phyloP scores from a whole-genome alignment of 2,888 invertebrate genomes.

The Sicus ferrugineus region DNA sequence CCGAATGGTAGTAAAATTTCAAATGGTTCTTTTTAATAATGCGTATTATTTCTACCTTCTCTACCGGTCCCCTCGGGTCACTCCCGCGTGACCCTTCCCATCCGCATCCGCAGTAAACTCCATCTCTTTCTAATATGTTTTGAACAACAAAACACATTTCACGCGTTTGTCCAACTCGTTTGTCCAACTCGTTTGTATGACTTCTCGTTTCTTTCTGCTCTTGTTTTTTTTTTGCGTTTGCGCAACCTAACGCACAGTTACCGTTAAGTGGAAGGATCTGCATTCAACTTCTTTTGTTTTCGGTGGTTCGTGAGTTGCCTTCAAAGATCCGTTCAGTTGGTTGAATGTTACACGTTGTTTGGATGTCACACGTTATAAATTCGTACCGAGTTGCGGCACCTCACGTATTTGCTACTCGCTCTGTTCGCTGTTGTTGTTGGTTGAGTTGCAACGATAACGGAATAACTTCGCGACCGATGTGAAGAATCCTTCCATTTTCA shows the following conservation, averaged over 20 bases:
- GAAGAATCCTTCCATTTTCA: slow-evolving; percentile 8
- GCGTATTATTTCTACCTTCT: slow-evolving; percentile 3
- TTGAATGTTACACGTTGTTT: not conserved
- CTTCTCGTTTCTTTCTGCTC: no score
- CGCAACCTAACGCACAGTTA: slow-evolving; percentile 19
- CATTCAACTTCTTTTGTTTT: not conserved
- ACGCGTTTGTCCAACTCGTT: not conserved
- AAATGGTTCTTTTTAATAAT: slow-evolving; percentile 15
- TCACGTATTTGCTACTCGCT: not conserved
- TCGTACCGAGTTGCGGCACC: slow-evolving; percentile 28
- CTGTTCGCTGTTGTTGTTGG: not conserved
- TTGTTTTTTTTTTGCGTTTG: slow-evolving; percentile 26
- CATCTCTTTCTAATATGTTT: no score
- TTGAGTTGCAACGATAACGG: not conserved
- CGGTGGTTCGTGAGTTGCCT: not conserved
- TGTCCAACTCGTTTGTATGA: not conserved
- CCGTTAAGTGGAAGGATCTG: slow-evolving; percentile 36
- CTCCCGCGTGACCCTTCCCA: not conserved
- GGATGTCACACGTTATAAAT: slow-evolving; percentile 30
- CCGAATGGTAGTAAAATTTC: not conserved
- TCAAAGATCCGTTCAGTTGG: not conserved
- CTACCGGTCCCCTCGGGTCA: not conserved
- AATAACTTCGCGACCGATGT: not conserved
- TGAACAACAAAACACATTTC: no score
- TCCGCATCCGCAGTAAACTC: no score